These are phyloP conservation scores for Apomyelois bistriatella DNA, from an alignment of 2,888 invertebrate species.

Conservation along the genomic window DNA sequence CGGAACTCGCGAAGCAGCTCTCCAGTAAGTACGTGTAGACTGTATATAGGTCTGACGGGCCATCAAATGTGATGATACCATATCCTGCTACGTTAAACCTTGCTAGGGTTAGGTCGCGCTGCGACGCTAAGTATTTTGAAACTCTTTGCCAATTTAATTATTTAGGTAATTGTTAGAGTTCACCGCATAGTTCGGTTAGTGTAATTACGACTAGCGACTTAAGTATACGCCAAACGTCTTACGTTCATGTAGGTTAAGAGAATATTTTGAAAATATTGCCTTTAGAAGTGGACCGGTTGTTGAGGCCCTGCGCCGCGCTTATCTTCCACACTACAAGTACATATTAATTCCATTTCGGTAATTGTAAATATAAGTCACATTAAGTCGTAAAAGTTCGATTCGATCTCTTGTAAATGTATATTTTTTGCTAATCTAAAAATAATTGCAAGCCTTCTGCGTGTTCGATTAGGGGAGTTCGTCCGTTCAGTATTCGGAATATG, in stretches of 20 bases:
- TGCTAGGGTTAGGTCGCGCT: conserved; percentile 73
- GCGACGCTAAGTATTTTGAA: conserved; percentile 79
- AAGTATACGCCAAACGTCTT: conserved; percentile 81
- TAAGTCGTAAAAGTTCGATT: conserved; percentile 75
- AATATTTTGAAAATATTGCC: conserved; percentile 79
- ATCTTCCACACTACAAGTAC: conserved; percentile 62
- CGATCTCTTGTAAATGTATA: conserved; percentile 80
- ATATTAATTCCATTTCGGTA: conserved; percentile 78
- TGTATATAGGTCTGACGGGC: conserved; percentile 47
- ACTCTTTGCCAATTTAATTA: conserved; percentile 80
- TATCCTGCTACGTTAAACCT: conserved; percentile 84
- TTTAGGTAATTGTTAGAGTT: conserved; percentile 76
- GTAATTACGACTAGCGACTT: conserved; percentile 76
- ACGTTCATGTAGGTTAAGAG: conserved; percentile 75
- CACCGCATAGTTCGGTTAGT: conserved; percentile 78
- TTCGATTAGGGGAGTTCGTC: conserved; percentile 38
- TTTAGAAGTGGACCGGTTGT: conserved; percentile 61
- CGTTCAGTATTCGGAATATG: conserved; percentile 57
- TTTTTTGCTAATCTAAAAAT: conserved; percentile 63
- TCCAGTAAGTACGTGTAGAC: conserved; percentile 96
- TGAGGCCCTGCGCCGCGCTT: conserved; percentile 44
- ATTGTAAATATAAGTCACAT: conserved; percentile 77
- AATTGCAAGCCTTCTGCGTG: conserved; percentile 39
- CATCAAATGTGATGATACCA: conserved; percentile 86
- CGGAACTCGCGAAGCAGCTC: conserved; percentile 98